phyloP scores from a whole-genome alignment of 2,113 vertebrate species.

The Anser brachyrhynchus region DNA sequence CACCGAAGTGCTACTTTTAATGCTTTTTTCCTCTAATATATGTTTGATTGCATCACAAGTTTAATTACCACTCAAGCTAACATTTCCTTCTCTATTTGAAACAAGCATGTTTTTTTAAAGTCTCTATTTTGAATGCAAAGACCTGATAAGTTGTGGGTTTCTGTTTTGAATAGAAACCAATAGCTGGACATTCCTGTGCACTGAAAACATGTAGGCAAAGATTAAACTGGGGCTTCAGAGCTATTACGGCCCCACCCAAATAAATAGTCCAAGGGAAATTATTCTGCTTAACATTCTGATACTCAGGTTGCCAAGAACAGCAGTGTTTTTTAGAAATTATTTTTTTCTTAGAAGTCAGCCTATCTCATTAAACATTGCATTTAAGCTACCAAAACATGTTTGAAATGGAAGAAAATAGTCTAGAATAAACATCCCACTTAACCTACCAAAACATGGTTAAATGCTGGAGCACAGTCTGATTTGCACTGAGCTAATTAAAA shows the following conservation, averaged over 20 bases:
- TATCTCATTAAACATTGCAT: slow-evolving; percentile 28
- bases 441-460: slow-evolving; percentile 1
- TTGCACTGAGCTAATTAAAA: neutral
- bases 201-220: slow-evolving; percentile 64
- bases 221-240: slow-evolving; percentile 59
- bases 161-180: slow-evolving; percentile 56
- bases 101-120: neutral
- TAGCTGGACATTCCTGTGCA: slow-evolving; percentile 40
- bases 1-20: neutral
- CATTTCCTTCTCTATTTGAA: slow-evolving; percentile 34
- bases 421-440: neutral
- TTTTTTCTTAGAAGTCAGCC: slow-evolving; percentile 56
- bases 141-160: slow-evolving; percentile 15
- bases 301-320: slow-evolving; percentile 67
- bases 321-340: slow-evolving; percentile 50
- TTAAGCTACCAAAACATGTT: neutral
- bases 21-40: neutral
- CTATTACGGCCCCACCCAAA: slow-evolving; percentile 69
- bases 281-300: slow-evolving; percentile 57
- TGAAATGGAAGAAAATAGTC: neutral
- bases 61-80: neutral
- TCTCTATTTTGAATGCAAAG: slow-evolving; percentile 40
- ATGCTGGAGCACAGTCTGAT: neutral
- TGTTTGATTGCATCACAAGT: neutral
- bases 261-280: slow-evolving; percentile 67